A percentile compares a stretch with the other conserved stretches of the same genome.
Evolutionary conservation across 2,888 invertebrate genomes (phyloP).

Genomic region (Drosophila kanekoi): DNA sequence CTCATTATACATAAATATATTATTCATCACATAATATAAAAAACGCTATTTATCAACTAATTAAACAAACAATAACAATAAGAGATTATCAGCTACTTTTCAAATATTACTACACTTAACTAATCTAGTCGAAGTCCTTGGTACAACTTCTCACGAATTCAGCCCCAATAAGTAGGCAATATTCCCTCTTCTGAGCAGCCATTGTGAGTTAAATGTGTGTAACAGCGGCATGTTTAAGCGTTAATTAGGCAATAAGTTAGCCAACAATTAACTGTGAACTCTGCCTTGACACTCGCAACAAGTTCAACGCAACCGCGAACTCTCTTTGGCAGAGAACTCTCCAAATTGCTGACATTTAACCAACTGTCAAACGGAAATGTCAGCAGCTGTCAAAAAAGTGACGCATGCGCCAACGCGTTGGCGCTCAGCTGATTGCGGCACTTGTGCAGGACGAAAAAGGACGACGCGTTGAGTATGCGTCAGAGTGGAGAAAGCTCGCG

Average conservation of each 20-base stretch:
- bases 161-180: no score
- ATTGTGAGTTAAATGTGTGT: no score
- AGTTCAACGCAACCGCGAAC: slow-evolving; percentile 42
- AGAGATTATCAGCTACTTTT: no score
- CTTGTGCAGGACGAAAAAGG: slow-evolving; percentile 55
- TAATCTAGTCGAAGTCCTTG: no score
- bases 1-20: no score
- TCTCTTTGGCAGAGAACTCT: neutral
- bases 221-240: neutral
- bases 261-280: slow-evolving; percentile 25
- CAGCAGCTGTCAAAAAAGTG: slow-evolving; percentile 36
- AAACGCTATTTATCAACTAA: no score
- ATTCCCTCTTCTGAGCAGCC: neutral
- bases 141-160: no score
- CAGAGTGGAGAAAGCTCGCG: slow-evolving; percentile 42
- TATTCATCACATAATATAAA: no score
- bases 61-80: no score
- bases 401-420: slow-evolving; percentile 54
- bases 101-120: no score
- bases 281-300: slow-evolving; percentile 42
- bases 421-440: slow-evolving; percentile 56
- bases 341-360: slow-evolving; percentile 18
- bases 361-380: slow-evolving; percentile 37
- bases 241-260: slow-evolving; percentile 13
- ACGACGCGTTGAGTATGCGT: slow-evolving; percentile 45